Percentiles rank a stretch among this genome's conserved stretches.
Evolutionary conservation across 2,113 vertebrate genomes (phyloP).

Genomic region (Plecturocebus donacophilus): DNA sequence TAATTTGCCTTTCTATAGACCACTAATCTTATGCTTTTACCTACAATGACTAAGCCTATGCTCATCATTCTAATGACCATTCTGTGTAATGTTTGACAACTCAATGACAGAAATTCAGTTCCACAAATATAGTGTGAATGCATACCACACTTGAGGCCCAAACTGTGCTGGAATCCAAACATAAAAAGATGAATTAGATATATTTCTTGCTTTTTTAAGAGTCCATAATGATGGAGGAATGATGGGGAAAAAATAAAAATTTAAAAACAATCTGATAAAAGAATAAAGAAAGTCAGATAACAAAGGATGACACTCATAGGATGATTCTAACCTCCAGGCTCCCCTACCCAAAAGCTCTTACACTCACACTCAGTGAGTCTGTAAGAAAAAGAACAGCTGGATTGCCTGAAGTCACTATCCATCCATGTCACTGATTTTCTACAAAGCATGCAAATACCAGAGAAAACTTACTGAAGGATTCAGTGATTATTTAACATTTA

Average conservation of each 20-base stretch:
- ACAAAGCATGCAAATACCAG: neutral
- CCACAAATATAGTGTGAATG: neutral
- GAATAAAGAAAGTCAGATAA: neutral
- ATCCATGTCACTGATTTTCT: neutral
- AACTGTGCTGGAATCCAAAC: neutral
- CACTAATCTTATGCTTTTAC: neutral
- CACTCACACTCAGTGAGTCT: neutral
- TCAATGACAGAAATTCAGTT: neutral
- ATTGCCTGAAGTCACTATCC: neutral
- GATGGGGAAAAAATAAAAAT: neutral
- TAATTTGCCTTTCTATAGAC: neutral
- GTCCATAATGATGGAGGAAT: neutral
- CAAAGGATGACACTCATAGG: neutral
- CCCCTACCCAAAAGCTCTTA: neutral
- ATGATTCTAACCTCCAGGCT: neutral
- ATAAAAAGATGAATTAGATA: neutral
- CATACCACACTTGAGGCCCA: neutral
- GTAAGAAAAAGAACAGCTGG: neutral
- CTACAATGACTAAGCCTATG: neutral
- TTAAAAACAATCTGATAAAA: neutral
- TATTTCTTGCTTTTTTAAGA: neutral
- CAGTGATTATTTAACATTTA: neutral
- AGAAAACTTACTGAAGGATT: neutral
- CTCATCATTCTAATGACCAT: neutral
- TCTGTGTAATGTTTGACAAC: neutral